Evolutionary conservation across 2,888 invertebrate genomes (phyloP).

Genomic region (Ametastegia equiseti): DNA sequence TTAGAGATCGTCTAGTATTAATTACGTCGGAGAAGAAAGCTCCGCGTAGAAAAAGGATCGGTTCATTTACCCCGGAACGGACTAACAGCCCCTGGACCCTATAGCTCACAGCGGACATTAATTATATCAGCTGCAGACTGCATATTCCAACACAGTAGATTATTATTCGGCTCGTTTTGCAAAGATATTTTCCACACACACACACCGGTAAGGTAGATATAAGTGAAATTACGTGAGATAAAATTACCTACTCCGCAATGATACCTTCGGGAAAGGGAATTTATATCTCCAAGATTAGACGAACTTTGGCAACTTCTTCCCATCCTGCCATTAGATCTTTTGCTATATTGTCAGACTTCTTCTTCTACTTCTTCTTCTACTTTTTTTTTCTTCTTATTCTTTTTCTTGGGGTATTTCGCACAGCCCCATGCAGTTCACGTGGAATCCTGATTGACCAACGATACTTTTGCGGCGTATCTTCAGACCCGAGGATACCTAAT

Average conservation of each 20-base stretch:
- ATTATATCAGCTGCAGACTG: conserved; percentile 5
- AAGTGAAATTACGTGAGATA: neutral
- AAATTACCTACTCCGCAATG: neutral
- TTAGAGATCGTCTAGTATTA: conserved; percentile 63
- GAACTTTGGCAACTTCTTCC: neutral
- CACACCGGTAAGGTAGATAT: neutral
- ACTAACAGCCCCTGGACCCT: neutral
- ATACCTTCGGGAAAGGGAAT: neutral
- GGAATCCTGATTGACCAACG: conserved; percentile 45
- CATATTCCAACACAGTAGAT: neutral
- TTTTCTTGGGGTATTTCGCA: conserved; percentile 6
- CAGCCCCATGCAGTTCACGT: conserved; percentile 1
- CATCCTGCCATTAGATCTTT: neutral
- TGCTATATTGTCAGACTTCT: conserved; percentile 27
- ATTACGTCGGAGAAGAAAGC: conserved; percentile 61
- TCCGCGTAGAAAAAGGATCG: conserved; percentile 40
- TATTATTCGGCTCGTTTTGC: neutral
- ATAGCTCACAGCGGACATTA: neutral
- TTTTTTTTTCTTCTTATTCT: neutral
- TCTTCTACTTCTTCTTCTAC: neutral
- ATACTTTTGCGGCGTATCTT: conserved; percentile 8
- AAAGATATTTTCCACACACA: neutral
- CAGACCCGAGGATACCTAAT: conserved; percentile 12
- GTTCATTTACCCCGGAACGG: conserved; percentile 13
- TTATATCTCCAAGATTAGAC: conserved; percentile 10